Conservation (phyloP, 2,797 vertebrate genomes). For the Taenioides sp. region DNA sequence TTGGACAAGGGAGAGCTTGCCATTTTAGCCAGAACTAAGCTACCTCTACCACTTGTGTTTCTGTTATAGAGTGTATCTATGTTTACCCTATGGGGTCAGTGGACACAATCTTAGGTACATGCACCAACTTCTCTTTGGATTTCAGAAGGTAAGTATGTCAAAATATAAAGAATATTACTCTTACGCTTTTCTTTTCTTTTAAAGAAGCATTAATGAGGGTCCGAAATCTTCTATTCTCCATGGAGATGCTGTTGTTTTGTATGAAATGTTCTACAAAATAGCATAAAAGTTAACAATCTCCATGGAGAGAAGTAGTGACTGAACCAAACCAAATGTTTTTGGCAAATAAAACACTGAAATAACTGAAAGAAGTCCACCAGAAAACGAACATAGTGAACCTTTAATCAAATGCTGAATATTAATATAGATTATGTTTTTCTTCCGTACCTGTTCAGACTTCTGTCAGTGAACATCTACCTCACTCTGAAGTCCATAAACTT, state of each 20-base stretch:
- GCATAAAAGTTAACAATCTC: too few relatives aligned
- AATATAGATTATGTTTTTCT: not conserved
- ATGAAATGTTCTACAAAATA: too few relatives aligned
- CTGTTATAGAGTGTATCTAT: conserved; percentile 84
- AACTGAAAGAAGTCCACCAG: too few relatives aligned
- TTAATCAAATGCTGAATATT: too few relatives aligned
- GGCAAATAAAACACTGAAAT: too few relatives aligned
- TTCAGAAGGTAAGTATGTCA: conserved; percentile 85
- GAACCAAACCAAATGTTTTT: too few relatives aligned
- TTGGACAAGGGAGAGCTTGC: conserved; percentile 53
- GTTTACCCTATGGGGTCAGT: conserved; percentile 72
- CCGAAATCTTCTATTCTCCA: too few relatives aligned
- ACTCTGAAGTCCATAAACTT: conserved; percentile 94
- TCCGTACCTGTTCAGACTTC: conserved; percentile 73
- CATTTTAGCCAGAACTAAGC: not conserved
- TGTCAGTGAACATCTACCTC: conserved; percentile 84
- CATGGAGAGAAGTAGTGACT: too few relatives aligned
- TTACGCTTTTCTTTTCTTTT: not conserved
- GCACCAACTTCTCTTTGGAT: conserved; percentile 85
- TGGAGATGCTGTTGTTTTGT: too few relatives aligned
- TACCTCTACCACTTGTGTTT: conserved; percentile 18
- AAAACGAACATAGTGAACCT: too few relatives aligned
- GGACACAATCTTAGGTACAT: conserved; percentile 53
- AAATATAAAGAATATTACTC: conserved; percentile 10
- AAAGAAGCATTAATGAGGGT: too few relatives aligned